phyloP scores from a whole-genome alignment of 2,888 invertebrate species.

The Metallyticus violacea region DNA sequence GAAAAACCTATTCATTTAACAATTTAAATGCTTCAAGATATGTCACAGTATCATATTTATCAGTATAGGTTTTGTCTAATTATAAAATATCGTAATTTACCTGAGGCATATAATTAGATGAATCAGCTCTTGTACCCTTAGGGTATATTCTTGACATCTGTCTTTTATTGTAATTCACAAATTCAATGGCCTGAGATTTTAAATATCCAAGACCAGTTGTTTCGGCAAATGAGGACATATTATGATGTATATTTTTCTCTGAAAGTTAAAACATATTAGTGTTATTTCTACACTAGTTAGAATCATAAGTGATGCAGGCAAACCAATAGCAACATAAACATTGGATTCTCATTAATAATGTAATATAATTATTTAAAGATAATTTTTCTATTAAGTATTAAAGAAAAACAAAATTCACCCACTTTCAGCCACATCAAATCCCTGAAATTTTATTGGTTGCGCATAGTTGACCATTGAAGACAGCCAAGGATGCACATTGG shows the following conservation, averaged over 20 bases:
- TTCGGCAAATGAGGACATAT: constrained; percentile 99
- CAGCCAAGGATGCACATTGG: constrained; percentile 98
- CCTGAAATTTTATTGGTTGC: constrained; percentile 97
- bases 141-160: constrained; percentile 99
- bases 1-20: no score
- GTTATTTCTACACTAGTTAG: background rate
- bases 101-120: constrained; percentile 99
- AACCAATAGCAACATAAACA: background rate
- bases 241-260: constrained; percentile 94
- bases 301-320: background rate
- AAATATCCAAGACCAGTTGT: constrained; percentile 94
- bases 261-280: constrained; percentile 41
- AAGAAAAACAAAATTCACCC: no score
- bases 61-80: no score
- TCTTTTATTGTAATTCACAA: constrained; percentile 99
- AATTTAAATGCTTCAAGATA: no score
- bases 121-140: constrained; percentile 97
- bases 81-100: constrained; percentile 50
- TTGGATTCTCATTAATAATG: background rate
- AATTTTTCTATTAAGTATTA: background rate
- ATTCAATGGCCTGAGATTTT: constrained; percentile 94
- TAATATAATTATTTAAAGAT: background rate
- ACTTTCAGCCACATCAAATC: constrained; percentile 97
- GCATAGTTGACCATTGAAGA: constrained; percentile 99
- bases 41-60: no score